phyloP scores from a whole-genome alignment of 2,888 invertebrate genomes.

The Lithophane ornitopus region DNA sequence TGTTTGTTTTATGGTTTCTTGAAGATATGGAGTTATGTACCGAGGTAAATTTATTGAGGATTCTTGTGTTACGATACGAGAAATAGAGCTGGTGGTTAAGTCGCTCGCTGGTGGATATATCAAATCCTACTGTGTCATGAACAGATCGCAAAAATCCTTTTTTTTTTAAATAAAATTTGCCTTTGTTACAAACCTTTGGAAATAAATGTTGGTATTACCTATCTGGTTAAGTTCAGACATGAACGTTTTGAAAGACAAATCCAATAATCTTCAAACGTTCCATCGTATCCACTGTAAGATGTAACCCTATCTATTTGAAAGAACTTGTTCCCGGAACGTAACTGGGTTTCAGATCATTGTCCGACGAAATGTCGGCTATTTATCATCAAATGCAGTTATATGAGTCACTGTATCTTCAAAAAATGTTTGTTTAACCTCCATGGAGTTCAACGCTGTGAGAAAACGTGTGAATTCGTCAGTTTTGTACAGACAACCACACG shows the following conservation, averaged over 20 bases:
- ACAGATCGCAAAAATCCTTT: not conserved
- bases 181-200: not conserved
- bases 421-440: conserved; percentile 75
- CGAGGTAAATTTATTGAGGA: conserved; percentile 3
- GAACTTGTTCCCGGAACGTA: conserved; percentile 40
- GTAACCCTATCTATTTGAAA: conserved; percentile 29
- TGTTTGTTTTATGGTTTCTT: conserved; percentile 49
- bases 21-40: conserved; percentile 19
- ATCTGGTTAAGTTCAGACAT: not conserved
- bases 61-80: too few species aligned
- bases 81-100: not conserved
- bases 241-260: conserved; percentile 32
- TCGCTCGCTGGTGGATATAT: not conserved
- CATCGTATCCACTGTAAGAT: conserved; percentile 16
- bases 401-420: conserved; percentile 69
- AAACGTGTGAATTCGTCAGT: conserved; percentile 63
- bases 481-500: not conserved
- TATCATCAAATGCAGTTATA: conserved; percentile 61
- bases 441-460: conserved; percentile 74
- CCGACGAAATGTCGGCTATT: conserved; percentile 52
- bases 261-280: conserved; percentile 39
- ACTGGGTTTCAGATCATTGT: conserved; percentile 40
- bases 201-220: conserved; percentile 14
- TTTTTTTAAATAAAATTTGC: not conserved
- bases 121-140: not conserved